Percentiles rank a stretch among this genome's conserved stretches.
Conservation (phyloP, 2,888 invertebrate genomes). For the Dilophus febrilis region DNA sequence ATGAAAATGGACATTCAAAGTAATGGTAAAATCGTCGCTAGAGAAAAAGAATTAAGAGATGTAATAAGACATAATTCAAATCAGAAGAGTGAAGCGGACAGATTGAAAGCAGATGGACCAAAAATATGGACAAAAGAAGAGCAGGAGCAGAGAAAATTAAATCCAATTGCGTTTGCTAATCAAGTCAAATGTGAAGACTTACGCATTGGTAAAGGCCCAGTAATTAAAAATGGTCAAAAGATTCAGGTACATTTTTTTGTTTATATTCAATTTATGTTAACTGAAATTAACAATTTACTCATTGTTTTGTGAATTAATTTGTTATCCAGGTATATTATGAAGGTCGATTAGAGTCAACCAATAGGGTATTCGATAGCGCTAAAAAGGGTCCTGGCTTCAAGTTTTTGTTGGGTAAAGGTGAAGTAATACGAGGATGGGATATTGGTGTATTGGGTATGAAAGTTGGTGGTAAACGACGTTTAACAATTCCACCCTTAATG, state of each 20-base stretch:
- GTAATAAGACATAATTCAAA: too few species aligned
- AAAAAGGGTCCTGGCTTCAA: slow-evolving; percentile 65
- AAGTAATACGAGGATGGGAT: slow-evolving; percentile 87
- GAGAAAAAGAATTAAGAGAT: slow-evolving; percentile 26
- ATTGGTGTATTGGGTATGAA: slow-evolving; percentile 82
- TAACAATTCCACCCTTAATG: slow-evolving; percentile 68
- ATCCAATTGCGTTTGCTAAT: neutral
- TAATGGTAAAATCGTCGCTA: slow-evolving; percentile 12
- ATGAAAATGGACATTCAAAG: slow-evolving; percentile 33
- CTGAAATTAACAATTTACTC: too few species aligned
- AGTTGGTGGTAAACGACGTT: slow-evolving; percentile 76
- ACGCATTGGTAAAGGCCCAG: slow-evolving; percentile 58
- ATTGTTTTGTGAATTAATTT: slow-evolving; percentile 1
- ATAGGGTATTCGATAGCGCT: slow-evolving; percentile 72
- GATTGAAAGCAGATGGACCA: slow-evolving; percentile 1
- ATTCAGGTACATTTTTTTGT: slow-evolving; percentile 27
- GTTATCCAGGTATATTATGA: slow-evolving; percentile 59
- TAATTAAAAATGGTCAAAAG: slow-evolving; percentile 61
- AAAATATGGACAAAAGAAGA: slow-evolving; percentile 23
- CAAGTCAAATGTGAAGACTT: slow-evolving; percentile 41
- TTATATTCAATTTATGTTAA: too few species aligned
- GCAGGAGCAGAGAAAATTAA: slow-evolving; percentile 4
- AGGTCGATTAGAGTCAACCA: slow-evolving; percentile 64
- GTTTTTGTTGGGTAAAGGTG: slow-evolving; percentile 66
- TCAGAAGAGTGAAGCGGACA: slow-evolving; percentile 32